phyloP scores from a whole-genome alignment of 1,140 invertebrate species.

The Amyelois transitella region DNA sequence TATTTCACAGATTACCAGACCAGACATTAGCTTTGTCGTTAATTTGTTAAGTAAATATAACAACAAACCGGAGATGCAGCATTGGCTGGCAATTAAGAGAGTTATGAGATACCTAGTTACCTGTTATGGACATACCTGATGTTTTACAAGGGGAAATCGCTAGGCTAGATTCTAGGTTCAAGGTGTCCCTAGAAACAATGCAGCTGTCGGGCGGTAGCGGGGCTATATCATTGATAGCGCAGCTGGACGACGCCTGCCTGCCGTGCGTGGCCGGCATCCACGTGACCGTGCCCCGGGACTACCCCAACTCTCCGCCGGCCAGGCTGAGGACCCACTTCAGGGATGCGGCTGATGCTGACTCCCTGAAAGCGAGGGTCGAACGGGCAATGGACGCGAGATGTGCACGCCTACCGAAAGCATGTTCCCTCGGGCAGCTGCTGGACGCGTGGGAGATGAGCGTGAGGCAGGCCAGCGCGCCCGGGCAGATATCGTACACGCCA shows the following conservation, averaged over 20 bases:
- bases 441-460: conserved; percentile 97
- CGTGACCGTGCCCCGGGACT: conserved; percentile 86
- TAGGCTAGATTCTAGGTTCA: conserved; percentile 90
- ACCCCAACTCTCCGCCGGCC: conserved; percentile 84
- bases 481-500: conserved; percentile 39
- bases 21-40: conserved; percentile 6
- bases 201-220: conserved; percentile 69
- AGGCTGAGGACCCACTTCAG: conserved; percentile 79
- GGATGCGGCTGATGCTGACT: conserved; percentile 77
- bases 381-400: conserved; percentile 84
- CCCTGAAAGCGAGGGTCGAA: conserved; percentile 86
- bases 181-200: conserved; percentile 73
- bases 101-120: conserved; percentile 36
- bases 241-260: conserved; percentile 89
- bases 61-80: conserved; percentile 8
- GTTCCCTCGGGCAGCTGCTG: conserved; percentile 89
- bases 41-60: conserved; percentile 7
- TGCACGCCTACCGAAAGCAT: conserved; percentile 78
- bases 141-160: conserved; percentile 96
- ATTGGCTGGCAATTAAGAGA: conserved; percentile 17
- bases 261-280: conserved; percentile 93
- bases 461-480: conserved; percentile 86
- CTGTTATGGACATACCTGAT: conserved; percentile 85
- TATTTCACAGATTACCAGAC: conserved; percentile 7
- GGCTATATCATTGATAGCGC: conserved; percentile 77